phyloP scores from a whole-genome alignment of 2,797 vertebrate genomes.

The Syngnathus acus region DNA sequence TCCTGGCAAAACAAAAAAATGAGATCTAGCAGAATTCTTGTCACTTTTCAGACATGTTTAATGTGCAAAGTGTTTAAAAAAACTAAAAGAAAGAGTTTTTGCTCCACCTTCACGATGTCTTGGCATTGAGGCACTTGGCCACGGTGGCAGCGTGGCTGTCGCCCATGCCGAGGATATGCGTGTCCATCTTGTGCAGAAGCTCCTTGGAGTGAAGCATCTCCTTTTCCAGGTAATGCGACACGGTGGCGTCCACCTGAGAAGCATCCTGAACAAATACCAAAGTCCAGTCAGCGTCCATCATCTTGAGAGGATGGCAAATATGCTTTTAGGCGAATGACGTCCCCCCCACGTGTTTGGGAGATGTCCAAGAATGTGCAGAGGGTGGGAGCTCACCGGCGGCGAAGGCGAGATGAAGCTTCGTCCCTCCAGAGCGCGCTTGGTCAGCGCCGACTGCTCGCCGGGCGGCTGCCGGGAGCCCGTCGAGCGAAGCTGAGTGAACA shows the following conservation, averaged over 20 bases:
- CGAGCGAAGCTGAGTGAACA: background rate
- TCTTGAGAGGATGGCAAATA: background rate
- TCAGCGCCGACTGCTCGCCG: background rate
- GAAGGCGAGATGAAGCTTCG: background rate
- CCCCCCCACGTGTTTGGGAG: no score
- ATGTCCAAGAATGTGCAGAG: no score
- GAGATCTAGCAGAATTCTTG: background rate
- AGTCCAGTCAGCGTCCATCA: background rate
- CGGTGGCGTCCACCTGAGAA: background rate
- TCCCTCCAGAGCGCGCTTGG: background rate
- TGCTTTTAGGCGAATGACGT: no score
- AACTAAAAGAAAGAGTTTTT: background rate
- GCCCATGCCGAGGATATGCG: background rate
- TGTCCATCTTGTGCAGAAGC: background rate
- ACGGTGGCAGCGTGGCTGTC: background rate
- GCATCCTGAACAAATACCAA: background rate
- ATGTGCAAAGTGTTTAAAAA: background rate
- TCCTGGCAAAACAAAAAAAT: background rate
- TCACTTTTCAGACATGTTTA: background rate
- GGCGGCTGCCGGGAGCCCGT: background rate
- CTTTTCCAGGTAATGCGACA: background rate
- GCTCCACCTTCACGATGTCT: background rate
- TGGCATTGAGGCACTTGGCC: background rate
- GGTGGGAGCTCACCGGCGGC: background rate
- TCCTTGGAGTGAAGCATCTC: constrained; percentile 1